Evolutionary conservation across 2,797 vertebrate species (phyloP), one percentile per base, ranked within the genome.

Genomic region (Eurystomus glaucurus): DNA sequence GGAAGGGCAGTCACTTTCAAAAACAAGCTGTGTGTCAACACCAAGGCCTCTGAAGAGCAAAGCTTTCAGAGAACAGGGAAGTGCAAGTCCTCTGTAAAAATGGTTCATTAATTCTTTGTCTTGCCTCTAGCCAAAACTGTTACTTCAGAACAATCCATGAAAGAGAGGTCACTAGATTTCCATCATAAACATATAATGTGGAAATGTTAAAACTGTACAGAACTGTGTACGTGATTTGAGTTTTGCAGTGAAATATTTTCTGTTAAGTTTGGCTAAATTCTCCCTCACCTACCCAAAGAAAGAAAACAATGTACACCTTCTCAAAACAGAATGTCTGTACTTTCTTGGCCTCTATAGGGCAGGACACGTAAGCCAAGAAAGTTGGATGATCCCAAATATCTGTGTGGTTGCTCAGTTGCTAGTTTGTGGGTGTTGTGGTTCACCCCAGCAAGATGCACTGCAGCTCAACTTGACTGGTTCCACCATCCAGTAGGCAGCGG

Each of bases 31-130:
- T 88, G 80, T 96, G 83, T 94, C 84, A 96, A 96, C 74, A 96
- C 52, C 22, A 94, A 93, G 79, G 96, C 91, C 96, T 97, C 96
- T 88, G 95, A 97, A 97, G 96, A 79, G 69, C 85, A 98, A 98
- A 98, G 98, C 98, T 98, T 98, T 98, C 97, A 98, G 97, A 97
- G 97, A 98, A 96, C 89, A 91, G 52, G 58, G 70, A 96, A 74
- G 97, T 97, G 97, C 93, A 97, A 81, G 83, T 87, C 91, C 58
- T 96, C 91, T 69, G 86, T 91, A 94, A 83, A 94, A 88, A 85
- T 4, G 89, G 97, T 98, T 98, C 98, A 98, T 98, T 98, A 98
- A 54, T 66, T 95, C 80, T 93, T 78, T 76, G 70, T 64, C 70
- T 93, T 96, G 64, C 51, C 71, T 89, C 64, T 57, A 88, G 90